These are phyloP conservation scores for Otolemur crassicaudatus DNA, from an alignment of 2,797 vertebrate species.

Conservation along the genomic window DNA sequence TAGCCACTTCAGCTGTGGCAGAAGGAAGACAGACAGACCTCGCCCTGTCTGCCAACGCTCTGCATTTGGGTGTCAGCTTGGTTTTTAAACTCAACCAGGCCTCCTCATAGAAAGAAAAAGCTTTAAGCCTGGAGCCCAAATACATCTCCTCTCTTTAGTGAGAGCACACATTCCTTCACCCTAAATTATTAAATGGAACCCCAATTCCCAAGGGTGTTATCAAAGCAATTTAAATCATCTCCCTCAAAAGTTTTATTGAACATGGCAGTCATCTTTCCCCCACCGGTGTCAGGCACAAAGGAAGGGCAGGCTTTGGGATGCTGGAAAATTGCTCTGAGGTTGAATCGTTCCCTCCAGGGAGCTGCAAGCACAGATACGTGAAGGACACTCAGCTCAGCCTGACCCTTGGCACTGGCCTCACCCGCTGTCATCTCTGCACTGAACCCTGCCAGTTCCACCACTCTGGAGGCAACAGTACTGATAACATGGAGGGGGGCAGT, in stretches of 20 bases:
- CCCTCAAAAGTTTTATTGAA: neutral
- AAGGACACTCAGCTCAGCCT: neutral
- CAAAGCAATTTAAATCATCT: neutral
- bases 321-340: neutral
- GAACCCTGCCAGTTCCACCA: rapidly evolving
- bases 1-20: neutral
- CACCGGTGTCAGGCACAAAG: rapidly evolving
- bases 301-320: neutral
- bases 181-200: neutral
- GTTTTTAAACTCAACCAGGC: neutral
- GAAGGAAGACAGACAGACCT: neutral
- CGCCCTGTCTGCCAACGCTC: neutral
- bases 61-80: neutral
- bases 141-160: neutral
- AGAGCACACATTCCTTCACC: neutral
- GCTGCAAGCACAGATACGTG: neutral
- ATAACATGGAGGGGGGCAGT: rapidly evolving
- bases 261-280: neutral
- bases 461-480: neutral
- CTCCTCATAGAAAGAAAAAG: neutral
- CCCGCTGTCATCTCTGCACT: rapidly evolving
- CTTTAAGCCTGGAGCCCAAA: neutral
- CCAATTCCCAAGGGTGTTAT: neutral
- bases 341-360: neutral
- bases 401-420: neutral